Base-by-base conservation (phyloP, 2,113 vertebrate species). In the Anas platyrhynchos region DNA sequence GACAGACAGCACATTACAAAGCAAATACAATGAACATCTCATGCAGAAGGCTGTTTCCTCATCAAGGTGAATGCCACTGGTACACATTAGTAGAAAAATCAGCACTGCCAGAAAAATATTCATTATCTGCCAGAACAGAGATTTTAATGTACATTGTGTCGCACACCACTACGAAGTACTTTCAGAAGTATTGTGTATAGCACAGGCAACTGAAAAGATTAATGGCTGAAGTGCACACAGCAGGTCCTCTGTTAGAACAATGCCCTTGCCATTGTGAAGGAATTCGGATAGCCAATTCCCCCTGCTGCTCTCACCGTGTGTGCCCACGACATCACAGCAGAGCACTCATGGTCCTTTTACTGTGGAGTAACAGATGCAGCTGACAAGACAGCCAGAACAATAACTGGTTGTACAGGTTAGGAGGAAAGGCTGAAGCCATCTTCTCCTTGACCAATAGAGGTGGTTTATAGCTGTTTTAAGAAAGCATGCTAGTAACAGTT, bases 191-290 rank as follows among this genome's bases (percentile, higher is more conserved):
- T 78, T 3, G 3, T 31, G 59, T 2, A n/a, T 2, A 73, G 29
- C 38, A 66, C 2, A 72, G 44, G 55, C 38, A 88, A 61, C n/a
- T 41, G 32, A 13, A 50, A 56, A 87, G 61, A 54, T 14, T 44
- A 58, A 62, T 2, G 3, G 17, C 54, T 63, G 48, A 78, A 82
- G 50, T 23, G 36, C 9, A 43, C 69, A 56, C 14, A 66, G 36
- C 11, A 63, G 67, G 50, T 91, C 93, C 67, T 82, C 83, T 81
- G 44, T 82, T 79, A 93, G 90, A 96, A 95, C 65, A 72, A 93
- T 21, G 65, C 21, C 67, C 23, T 89, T 93, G 2, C 2, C 46
- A 75, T 43, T 84, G 41, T 67, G 54, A 67, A 80, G 67, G 62
- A 82, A 91, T 91, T 93, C 80, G 46, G 46, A 83, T 5, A 76